These are phyloP conservation scores for Athalia circularis DNA, from an alignment of 2,888 invertebrate genomes.

Conservation along the genomic window DNA sequence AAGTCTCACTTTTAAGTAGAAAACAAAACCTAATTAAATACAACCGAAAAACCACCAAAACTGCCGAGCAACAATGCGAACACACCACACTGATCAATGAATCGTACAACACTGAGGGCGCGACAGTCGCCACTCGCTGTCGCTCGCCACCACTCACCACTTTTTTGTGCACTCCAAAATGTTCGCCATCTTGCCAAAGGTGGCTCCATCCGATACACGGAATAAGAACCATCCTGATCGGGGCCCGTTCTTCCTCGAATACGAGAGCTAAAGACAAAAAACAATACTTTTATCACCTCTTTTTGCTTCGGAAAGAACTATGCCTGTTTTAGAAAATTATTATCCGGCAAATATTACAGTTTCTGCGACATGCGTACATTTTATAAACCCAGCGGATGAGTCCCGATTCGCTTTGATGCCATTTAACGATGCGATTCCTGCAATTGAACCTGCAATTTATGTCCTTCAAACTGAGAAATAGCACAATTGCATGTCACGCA, in stretches of 20 bases:
- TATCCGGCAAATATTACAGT: too few species aligned
- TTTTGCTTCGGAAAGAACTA: too few species aligned
- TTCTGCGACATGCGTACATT: too few species aligned
- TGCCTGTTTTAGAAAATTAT: too few species aligned
- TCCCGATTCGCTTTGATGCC: too few species aligned
- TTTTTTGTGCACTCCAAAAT: constrained; percentile 1
- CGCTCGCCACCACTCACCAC: not conserved
- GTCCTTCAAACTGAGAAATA: too few species aligned
- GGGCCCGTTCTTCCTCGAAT: not conserved
- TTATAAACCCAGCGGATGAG: too few species aligned
- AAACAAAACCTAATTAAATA: constrained; percentile 49
- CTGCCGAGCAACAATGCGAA: constrained; percentile 68
- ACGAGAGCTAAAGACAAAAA: too few species aligned
- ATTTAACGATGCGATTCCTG: too few species aligned
- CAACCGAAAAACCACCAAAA: constrained; percentile 55
- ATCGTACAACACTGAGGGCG: constrained; percentile 72
- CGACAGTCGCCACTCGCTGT: constrained; percentile 60
- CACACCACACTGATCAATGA: constrained; percentile 73
- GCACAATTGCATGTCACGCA: too few species aligned
- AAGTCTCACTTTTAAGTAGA: constrained; percentile 27
- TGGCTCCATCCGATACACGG: constrained; percentile 10
- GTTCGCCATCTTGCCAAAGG: constrained; percentile 22
- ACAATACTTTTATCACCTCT: too few species aligned
- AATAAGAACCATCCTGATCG: constrained; percentile 11
- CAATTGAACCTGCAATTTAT: too few species aligned